Evolutionary conservation across 2,797 vertebrate genomes (phyloP).

Genomic region (Gadopsis marmoratus): DNA sequence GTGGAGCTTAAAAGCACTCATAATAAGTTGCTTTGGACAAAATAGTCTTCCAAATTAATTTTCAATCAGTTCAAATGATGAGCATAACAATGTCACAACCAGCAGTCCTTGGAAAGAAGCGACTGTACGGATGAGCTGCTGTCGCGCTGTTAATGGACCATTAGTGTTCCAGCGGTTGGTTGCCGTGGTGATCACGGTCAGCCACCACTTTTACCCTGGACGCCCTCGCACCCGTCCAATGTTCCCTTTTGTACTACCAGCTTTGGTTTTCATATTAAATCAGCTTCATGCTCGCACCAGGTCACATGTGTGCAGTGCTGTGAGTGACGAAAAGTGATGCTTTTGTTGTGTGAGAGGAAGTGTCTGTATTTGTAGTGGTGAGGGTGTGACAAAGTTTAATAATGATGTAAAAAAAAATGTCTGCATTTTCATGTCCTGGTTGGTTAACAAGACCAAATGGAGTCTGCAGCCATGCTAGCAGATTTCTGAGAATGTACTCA

Average conservation of each 20-base stretch:
- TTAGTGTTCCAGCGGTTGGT: conserved; percentile 50
- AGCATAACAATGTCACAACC: conserved; percentile 20
- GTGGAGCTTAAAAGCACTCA: conserved; percentile 1
- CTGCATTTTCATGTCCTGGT: too few relatives aligned
- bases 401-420: too few relatives aligned
- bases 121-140: conserved; percentile 14
- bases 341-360: background rate
- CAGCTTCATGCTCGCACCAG: background rate
- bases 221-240: background rate
- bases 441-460: too few relatives aligned
- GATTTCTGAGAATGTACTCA: too few relatives aligned
- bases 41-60: conserved; percentile 1
- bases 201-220: conserved; percentile 7
- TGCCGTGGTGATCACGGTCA: conserved; percentile 59
- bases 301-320: background rate
- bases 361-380: background rate
- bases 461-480: too few relatives aligned
- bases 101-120: conserved; percentile 30
- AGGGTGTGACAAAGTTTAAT: background rate
- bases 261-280: conserved; percentile 24
- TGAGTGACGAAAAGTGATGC: background rate
- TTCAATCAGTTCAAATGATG: conserved; percentile 5
- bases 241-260: conserved; percentile 14
- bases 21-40: background rate
- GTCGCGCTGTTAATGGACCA: conserved; percentile 56